Evolutionary conservation across 2,888 invertebrate species (phyloP).

Genomic region (Lumbricus terrestris): DNA sequence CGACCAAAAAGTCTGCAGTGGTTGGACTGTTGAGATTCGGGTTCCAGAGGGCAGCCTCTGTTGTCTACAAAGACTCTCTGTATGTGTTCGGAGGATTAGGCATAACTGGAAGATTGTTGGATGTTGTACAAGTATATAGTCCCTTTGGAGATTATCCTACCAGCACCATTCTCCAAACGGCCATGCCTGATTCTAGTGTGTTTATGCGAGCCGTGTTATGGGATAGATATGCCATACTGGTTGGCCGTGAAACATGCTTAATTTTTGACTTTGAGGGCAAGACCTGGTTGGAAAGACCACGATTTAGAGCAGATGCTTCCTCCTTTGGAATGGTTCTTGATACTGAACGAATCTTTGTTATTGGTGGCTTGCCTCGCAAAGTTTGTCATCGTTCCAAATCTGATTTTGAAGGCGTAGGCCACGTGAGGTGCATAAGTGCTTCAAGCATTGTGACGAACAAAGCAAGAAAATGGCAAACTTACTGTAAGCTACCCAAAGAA

Average conservation of each 20-base stretch:
- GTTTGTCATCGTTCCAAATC: not conserved
- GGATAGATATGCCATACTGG: not conserved
- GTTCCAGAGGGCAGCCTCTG: not conserved
- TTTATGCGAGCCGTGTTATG: not conserved
- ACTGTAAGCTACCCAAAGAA: not conserved
- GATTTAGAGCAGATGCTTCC: not conserved
- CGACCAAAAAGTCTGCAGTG: not conserved
- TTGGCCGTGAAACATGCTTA: not conserved
- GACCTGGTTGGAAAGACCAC: not conserved
- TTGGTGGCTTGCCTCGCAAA: not conserved
- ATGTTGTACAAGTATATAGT: not conserved
- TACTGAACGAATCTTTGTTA: not conserved
- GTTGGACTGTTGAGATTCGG: not conserved
- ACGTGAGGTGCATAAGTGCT: not conserved
- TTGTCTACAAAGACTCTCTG: not conserved
- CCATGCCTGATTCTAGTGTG: not conserved
- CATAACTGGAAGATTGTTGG: not conserved
- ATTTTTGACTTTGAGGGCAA: not conserved
- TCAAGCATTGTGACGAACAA: not conserved
- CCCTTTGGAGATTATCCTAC: not conserved
- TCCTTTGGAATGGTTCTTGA: not conserved
- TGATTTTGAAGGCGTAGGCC: not conserved
- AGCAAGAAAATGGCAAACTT: not conserved
- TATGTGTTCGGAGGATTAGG: not conserved
- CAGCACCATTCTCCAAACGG: not conserved